phyloP scores from a whole-genome alignment of 2,113 vertebrate species.

The Calidris pygmaea region DNA sequence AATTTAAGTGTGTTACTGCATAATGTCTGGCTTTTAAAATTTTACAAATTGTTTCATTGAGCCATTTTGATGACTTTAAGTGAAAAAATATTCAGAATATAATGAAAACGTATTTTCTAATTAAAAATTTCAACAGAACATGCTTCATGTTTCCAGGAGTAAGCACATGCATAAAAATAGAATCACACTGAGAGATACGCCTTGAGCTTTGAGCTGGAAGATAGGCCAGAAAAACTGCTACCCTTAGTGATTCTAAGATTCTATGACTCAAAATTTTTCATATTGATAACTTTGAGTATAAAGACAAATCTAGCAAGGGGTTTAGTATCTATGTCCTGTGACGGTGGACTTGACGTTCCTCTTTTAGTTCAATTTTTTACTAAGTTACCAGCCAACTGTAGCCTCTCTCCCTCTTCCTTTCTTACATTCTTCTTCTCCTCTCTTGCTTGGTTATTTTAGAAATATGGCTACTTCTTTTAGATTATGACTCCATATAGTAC shows the following conservation, averaged over 20 bases:
- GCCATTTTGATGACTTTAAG: neutral
- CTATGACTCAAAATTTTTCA: neutral
- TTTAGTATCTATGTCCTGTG: neutral
- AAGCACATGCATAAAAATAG: neutral
- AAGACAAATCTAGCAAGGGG: neutral
- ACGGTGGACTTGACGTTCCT: neutral
- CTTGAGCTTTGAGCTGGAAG: neutral
- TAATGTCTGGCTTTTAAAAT: neutral
- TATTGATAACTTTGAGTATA: neutral
- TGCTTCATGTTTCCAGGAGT: neutral
- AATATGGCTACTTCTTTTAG: neutral
- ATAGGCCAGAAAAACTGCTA: neutral
- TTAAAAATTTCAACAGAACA: neutral
- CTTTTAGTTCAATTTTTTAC: neutral
- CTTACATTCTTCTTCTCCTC: neutral
- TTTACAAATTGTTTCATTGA: neutral
- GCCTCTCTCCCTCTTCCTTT: neutral
- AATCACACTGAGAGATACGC: neutral
- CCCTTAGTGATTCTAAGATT: neutral
- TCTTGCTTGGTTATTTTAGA: neutral
- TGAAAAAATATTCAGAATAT: neutral
- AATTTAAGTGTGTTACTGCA: neutral
- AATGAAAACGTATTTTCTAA: neutral
- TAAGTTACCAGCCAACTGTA: neutral
- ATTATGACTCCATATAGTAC: neutral